These are phyloP conservation scores for Euphydryas editha DNA, from an alignment of 2,888 invertebrate species.

Conservation along the genomic window DNA sequence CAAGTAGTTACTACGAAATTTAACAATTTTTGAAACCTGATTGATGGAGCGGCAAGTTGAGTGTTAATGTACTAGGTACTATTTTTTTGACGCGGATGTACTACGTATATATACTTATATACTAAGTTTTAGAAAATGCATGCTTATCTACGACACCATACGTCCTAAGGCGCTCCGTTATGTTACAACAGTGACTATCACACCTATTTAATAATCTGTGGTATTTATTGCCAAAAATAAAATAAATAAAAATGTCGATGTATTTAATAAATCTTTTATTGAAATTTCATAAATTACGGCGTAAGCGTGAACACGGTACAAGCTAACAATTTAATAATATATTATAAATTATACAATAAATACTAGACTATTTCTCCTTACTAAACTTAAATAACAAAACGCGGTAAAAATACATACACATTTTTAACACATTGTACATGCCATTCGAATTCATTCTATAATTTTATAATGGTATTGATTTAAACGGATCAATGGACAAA, in stretches of 20 bases:
- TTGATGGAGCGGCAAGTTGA: too few relatives aligned
- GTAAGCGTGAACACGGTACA: neutral
- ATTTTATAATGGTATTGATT: too few relatives aligned
- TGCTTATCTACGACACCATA: slow-evolving; percentile 24
- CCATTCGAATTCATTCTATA: neutral
- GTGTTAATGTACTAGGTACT: too few relatives aligned
- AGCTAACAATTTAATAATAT: neutral
- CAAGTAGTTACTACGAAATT: too few relatives aligned
- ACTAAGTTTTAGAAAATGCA: slow-evolving; percentile 20
- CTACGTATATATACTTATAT: too few relatives aligned
- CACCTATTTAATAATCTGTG: slow-evolving; percentile 26
- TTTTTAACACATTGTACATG: neutral
- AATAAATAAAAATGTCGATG: slow-evolving; percentile 45
- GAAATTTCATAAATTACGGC: slow-evolving; percentile 40
- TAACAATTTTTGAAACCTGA: too few relatives aligned
- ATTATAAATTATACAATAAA: neutral
- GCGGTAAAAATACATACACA: neutral
- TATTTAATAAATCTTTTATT: slow-evolving; percentile 43
- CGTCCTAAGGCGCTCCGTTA: neutral
- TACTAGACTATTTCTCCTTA: slow-evolving; percentile 40
- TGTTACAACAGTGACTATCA: slow-evolving; percentile 16
- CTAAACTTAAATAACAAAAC: slow-evolving; percentile 41
- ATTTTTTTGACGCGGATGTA: too few relatives aligned
- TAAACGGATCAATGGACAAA: neutral
- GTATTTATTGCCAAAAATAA: slow-evolving; percentile 25